phyloP scores from a whole-genome alignment of 2,113 vertebrate genomes.

The Todiramphus chloris region DNA sequence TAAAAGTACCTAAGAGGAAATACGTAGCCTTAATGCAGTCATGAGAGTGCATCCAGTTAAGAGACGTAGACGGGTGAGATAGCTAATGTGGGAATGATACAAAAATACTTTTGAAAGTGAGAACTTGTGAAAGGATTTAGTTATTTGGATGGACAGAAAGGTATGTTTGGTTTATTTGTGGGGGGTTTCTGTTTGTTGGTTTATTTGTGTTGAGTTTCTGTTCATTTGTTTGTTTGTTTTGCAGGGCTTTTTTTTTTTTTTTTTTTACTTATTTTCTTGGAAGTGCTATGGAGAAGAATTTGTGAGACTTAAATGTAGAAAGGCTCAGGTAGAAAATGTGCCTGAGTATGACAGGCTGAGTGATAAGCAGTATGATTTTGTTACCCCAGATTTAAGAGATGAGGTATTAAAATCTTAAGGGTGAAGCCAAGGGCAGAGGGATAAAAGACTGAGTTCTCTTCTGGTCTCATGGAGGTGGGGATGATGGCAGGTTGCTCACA shows the following conservation, averaged over 20 bases:
- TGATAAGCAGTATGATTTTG: not conserved
- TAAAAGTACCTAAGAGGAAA: not conserved
- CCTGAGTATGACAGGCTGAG: not conserved
- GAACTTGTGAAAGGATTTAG: not conserved
- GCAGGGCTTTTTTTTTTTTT: not conserved
- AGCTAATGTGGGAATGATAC: not conserved
- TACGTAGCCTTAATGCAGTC: not conserved
- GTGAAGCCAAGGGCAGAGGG: not conserved
- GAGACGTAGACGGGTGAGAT: not conserved
- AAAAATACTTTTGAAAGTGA: not conserved
- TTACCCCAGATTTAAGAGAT: not conserved
- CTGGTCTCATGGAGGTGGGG: not conserved
- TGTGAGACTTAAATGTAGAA: not conserved
- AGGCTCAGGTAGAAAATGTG: not conserved
- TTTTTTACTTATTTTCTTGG: not conserved
- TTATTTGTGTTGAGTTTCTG: not conserved
- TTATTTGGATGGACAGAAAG: not conserved
- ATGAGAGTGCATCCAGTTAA: not conserved
- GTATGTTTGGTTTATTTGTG: not conserved
- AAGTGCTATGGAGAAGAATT: not conserved
- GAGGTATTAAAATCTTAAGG: not conserved
- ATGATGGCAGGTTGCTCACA: not conserved
- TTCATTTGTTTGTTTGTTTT: not conserved
- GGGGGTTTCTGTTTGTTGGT: not conserved
- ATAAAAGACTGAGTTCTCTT: not conserved